Base-by-base conservation (phyloP, 2,888 invertebrate species). In the Spisula solida region DNA sequence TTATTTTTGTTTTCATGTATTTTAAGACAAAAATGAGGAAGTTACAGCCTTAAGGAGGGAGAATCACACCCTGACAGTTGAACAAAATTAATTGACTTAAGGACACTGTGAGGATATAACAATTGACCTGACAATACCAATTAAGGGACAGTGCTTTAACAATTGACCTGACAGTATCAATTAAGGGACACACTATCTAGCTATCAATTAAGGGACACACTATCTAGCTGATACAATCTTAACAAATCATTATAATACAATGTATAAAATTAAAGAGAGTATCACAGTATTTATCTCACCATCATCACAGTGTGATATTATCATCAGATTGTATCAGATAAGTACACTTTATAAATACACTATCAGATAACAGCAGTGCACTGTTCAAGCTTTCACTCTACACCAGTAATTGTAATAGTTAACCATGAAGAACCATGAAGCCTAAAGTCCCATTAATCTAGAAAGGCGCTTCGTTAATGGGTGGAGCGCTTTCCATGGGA, bases 241-340 rank as follows among this genome's bases (percentile, higher is more conserved):
- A 66, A 66, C 60, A 10, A 25, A 25, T 66, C 10, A 66, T 66
- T 66, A 66, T 66, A 25, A 66, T 66, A 66, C 60, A 66, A 66
- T 66, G 25, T 66, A 66, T 12, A 66, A 66, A 25, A 66, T 66
- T 6, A 66, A n/a, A 66, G 60, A 66, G n/a, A 2, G 25, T 60
- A 66, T 66, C 60, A 10, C 25, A 10, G 6, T 25, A 66, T 66
- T 25, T 66, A 66, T 25, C 20, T 25, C 8, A 5, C 60, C 25
- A 66, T 66, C 60, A 66, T 66, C 60, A 66, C 60, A 25, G 4
- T n/a, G 12, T 66, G 60, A 66, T 66, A 66, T n/a, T n/a, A 66
- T 25, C 60, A n/a, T 25, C 60, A n/a, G 60, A 4, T 25, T 2
- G 10, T n/a, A 66, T 66, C 60, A 25, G 60, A 66, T 66, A 66